Percentiles rank a stretch among this genome's conserved stretches.
Evolutionary conservation across 2,113 vertebrate species (phyloP).

Genomic region (Vulpes vulpes): DNA sequence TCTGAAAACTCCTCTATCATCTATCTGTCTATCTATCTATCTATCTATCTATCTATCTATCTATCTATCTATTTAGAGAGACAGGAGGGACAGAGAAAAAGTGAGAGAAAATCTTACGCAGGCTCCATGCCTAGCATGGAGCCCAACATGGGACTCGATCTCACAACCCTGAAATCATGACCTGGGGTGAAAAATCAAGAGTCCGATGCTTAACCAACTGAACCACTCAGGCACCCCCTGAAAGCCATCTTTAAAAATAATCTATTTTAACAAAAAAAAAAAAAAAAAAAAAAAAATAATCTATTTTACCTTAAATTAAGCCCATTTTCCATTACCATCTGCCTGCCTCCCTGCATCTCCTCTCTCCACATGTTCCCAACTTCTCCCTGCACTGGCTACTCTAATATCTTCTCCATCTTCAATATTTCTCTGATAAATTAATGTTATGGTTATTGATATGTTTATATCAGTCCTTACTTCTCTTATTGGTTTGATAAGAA

Average conservation of each 20-base stretch:
- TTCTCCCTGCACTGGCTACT: not conserved
- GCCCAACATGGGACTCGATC: no score
- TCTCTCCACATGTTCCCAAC: fast-evolving
- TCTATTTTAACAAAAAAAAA: no score
- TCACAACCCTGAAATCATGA: no score
- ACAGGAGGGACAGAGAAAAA: not conserved
- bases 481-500: not conserved
- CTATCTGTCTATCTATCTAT: not conserved
- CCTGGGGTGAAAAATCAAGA: no score
- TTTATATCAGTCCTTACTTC: not conserved
- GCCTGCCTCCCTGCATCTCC: fast-evolving
- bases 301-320: not conserved
- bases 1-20: not conserved
- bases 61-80: not conserved
- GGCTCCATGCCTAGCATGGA: not conserved
- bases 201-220: no score
- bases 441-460: not conserved
- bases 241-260: not conserved
- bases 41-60: not conserved
- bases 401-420: not conserved
- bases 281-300: no score
- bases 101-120: not conserved
- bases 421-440: not conserved
- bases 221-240: not conserved
- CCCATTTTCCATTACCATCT: fast-evolving